These are phyloP conservation scores for Atta colombica DNA, from an alignment of 1,140 invertebrate genomes.

Conservation along the genomic window DNA sequence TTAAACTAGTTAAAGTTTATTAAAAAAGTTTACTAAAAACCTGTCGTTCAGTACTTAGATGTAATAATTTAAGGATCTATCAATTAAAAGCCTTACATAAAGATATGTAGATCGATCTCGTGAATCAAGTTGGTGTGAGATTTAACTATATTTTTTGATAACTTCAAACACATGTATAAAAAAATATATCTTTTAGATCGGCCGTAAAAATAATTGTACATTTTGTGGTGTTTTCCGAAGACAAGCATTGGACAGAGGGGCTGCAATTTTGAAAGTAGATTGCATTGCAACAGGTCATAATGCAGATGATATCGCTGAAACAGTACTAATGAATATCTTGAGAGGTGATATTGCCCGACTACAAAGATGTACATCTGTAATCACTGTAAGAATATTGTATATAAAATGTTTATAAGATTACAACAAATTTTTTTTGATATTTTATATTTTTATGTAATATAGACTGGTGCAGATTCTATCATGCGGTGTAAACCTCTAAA, in stretches of 20 bases:
- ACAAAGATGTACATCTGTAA: slow-evolving; percentile 95
- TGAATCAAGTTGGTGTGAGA: neutral
- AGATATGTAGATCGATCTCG: neutral
- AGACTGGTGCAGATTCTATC: slow-evolving; percentile 95
- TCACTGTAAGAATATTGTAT: slow-evolving; percentile 89
- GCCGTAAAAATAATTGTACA: slow-evolving; percentile 99
- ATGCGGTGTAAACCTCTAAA: slow-evolving; percentile 99
- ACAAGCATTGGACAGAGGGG: slow-evolving; percentile 98
- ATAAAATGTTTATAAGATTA: neutral
- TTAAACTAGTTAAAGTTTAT: neutral
- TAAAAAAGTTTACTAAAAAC: neutral
- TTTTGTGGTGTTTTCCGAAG: slow-evolving; percentile 99
- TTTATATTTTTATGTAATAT: slow-evolving; percentile 81
- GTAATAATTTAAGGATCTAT: neutral
- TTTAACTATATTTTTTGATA: neutral
- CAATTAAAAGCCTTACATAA: neutral
- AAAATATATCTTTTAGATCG: slow-evolving; percentile 89
- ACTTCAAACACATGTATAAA: neutral
- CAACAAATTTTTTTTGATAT: slow-evolving; percentile 46
- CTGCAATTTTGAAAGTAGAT: slow-evolving; percentile 94
- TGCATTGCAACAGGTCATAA: slow-evolving; percentile 99
- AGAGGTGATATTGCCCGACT: slow-evolving; percentile 98
- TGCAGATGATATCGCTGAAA: slow-evolving; percentile 99
- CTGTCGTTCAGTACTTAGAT: neutral
- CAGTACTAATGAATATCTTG: slow-evolving; percentile 99